A percentile compares a stretch with the other conserved stretches of the same genome.
phyloP scores from a whole-genome alignment of 2,797 vertebrate species.

The Enteromius treurensis region DNA sequence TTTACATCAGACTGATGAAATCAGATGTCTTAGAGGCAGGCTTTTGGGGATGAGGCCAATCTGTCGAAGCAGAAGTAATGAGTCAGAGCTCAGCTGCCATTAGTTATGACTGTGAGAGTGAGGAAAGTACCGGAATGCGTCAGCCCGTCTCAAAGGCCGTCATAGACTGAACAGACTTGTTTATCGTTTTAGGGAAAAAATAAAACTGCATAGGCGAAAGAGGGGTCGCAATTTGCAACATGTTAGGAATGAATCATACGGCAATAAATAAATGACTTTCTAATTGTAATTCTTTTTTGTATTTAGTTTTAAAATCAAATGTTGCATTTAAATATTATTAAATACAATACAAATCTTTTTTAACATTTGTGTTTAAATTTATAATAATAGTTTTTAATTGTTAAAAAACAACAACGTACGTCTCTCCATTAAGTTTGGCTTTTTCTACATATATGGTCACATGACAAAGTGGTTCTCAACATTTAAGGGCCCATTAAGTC shows the following conservation, averaged over 20 bases:
- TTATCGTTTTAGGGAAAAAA: constrained; percentile 22
- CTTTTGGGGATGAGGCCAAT: constrained; percentile 43
- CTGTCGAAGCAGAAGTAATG: constrained; percentile 44
- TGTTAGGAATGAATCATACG: constrained; percentile 1
- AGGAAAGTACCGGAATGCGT: constrained; percentile 20
- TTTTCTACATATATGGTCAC: background rate
- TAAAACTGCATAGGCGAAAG: background rate
- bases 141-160: constrained; percentile 26
- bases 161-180: constrained; percentile 14
- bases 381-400: background rate
- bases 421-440: background rate
- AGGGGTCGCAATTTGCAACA: constrained; percentile 4
- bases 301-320: background rate
- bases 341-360: background rate
- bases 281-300: background rate
- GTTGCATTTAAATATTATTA: background rate
- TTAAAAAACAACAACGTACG: background rate
- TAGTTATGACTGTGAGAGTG: constrained; percentile 32
- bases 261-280: background rate
- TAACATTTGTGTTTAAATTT: background rate
- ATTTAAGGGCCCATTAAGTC: background rate
- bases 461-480: background rate
- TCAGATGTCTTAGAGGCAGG: constrained; percentile 39
- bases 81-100: constrained; percentile 54
- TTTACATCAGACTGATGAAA: constrained; percentile 26